These are phyloP conservation scores for Drosophila repleta DNA, from an alignment of 1,140 invertebrate genomes.

Conservation along the genomic window DNA sequence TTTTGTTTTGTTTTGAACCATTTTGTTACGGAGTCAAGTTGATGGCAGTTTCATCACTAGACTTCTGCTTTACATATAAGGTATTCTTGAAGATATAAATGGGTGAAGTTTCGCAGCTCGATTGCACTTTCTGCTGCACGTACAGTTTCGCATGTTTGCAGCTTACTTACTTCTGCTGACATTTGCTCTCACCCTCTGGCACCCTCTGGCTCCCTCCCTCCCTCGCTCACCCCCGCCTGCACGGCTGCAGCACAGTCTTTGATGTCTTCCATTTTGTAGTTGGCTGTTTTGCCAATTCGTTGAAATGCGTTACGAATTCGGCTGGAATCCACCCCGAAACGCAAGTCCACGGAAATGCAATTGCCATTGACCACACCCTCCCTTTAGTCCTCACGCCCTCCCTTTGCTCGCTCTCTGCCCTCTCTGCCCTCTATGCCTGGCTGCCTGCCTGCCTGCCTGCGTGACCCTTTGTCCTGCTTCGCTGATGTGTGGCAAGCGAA, in stretches of 20 bases:
- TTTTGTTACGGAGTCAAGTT: too few species aligned
- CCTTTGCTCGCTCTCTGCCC: slow-evolving; percentile 6
- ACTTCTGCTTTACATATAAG: too few species aligned
- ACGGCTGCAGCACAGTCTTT: neutral
- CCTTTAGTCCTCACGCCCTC: slow-evolving; percentile 26
- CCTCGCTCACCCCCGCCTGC: neutral
- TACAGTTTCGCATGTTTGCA: neutral
- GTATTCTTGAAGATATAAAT: too few species aligned
- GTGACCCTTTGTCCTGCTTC: slow-evolving; percentile 1
- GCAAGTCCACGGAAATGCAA: slow-evolving; percentile 21
- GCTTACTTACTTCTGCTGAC: neutral
- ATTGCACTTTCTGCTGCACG: too few species aligned
- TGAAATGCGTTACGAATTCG: slow-evolving; percentile 38
- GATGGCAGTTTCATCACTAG: too few species aligned
- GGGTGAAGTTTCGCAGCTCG: too few species aligned
- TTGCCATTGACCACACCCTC: slow-evolving; percentile 54
- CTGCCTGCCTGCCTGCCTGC: slow-evolving; percentile 2
- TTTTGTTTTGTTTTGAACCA: too few species aligned
- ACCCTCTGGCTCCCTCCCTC: too few species aligned
- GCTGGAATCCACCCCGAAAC: slow-evolving; percentile 46
- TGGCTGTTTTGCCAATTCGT: slow-evolving; percentile 24
- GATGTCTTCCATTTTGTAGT: slow-evolving; percentile 37
- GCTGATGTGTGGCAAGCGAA: neutral
- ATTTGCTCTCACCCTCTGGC: neutral
- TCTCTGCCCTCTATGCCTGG: slow-evolving; percentile 1